Conservation (phyloP, 37 sponge, comb jelly and placozoan genomes). For the Amphimedon queenslandica region DNA sequence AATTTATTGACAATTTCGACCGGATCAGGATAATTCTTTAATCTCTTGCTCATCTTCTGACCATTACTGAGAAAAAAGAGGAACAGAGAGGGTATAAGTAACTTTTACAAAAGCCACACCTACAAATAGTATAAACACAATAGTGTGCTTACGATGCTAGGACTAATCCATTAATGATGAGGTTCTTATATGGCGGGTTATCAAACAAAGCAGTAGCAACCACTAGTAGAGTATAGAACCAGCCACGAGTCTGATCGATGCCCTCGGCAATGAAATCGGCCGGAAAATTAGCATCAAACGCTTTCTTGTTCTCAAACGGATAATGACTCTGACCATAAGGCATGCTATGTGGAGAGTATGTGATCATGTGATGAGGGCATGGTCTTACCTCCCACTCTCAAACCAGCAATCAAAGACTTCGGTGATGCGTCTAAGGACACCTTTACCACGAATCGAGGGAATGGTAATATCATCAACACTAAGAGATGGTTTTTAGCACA, state of each 20-base stretch:
- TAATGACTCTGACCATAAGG: conserved; percentile 99
- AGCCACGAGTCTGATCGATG: conserved; percentile 98
- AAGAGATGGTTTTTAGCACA: background rate
- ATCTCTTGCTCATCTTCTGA: conserved; percentile 95
- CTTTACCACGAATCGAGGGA: conserved; percentile 78
- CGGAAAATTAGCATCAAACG: conserved; percentile 87
- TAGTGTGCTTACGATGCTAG: conserved; percentile 80
- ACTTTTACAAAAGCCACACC: no score
- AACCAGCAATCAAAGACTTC: conserved; percentile 99
- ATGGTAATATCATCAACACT: conserved; percentile 97
- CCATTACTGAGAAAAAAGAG: conserved; percentile 64
- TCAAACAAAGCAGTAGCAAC: conserved; percentile 91
- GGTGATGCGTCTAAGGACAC: conserved; percentile 69
- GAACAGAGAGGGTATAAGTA: no score
- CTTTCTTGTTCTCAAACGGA: conserved; percentile 90
- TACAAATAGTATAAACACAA: no score
- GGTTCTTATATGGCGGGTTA: conserved; percentile 96
- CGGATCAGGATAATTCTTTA: conserved; percentile 99
- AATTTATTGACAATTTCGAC: conserved; percentile 76
- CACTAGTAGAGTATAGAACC: conserved; percentile 99
- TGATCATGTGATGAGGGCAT: background rate
- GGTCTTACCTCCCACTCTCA: conserved; percentile 92
- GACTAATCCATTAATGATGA: conserved; percentile 96
- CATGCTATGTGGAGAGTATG: conserved; percentile 62
- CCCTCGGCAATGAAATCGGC: conserved; percentile 99